Evolutionary conservation across 2,797 vertebrate species (phyloP).

Genomic region (Lepilemur septentrionalis): DNA sequence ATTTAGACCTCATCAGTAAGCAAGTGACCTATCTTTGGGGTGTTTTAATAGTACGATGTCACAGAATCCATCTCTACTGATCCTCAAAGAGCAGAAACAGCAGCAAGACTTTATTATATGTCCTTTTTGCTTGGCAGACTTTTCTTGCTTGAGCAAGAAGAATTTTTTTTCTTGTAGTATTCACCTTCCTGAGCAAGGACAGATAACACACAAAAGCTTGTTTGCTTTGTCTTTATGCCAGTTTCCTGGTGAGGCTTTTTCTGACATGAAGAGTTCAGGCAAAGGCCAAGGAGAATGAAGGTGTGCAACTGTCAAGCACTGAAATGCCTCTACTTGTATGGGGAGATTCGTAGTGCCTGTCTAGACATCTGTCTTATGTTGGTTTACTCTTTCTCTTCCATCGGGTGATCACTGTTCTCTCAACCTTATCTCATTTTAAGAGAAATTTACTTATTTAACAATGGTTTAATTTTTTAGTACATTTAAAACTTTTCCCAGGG

Average conservation of each 20-base stretch:
- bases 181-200: conserved; percentile 40
- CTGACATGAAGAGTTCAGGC: neutral
- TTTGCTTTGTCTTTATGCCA: conserved; percentile 25
- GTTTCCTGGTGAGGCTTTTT: conserved; percentile 18
- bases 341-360: neutral
- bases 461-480: neutral
- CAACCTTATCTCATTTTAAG: neutral
- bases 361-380: neutral
- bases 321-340: neutral
- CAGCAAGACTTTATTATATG: neutral
- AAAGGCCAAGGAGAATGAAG: conserved; percentile 26
- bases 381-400: neutral
- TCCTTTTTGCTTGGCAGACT: conserved; percentile 34
- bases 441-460: conserved; percentile 11
- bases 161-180: neutral
- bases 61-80: neutral
- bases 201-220: neutral
- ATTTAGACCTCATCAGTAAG: conserved; percentile 3
- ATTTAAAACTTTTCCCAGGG: neutral
- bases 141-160: neutral
- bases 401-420: neutral
- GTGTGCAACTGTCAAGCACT: neutral
- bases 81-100: neutral
- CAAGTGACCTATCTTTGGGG: neutral
- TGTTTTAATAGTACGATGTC: neutral